Evolutionary conservation across 2,113 vertebrate species (phyloP), one percentile per base, ranked within the genome.

Genomic region (Propithecus coquereli): DNA sequence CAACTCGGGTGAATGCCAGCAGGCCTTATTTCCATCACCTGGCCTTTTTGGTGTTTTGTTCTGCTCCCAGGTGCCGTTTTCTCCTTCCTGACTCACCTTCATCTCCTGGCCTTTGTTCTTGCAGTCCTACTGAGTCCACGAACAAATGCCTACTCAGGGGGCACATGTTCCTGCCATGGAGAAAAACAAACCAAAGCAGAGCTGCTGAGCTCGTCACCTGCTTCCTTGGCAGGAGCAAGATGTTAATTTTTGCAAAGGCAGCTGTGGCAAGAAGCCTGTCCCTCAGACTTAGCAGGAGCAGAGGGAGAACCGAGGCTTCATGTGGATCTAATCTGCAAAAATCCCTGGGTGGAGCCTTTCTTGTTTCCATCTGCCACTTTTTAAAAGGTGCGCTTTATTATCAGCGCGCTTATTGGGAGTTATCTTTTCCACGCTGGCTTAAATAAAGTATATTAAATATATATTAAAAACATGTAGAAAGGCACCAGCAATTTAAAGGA

Each of bases 181-280:
- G 52, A 74, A 89, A 93, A 95, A 54, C 40, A 94, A 89, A 91
- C n/a, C 80, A 47, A 87, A 90, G 86, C 50, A 93, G 63, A 93
- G 85, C 74, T 65, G 87, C 70, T 66, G 73, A 81, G 87, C 45
- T 52, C 45, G 65, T 94, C 96, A 92, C 92, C 94, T 97, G 83
- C 84, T 70, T 97, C 88, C 94, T 73, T 91, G 94, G 94, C 90
- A 96, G 77, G 40, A 92, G 45, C 66, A 50, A 54, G 94, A 92
- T 52, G 54, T 77, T 95, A 47, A 94, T 94, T 95, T 96, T 90
- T 90, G 92, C 96, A 94, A 96, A 93, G 87, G 90, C 90, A 79
- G 90, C 89, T 97, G 91, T 52, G 18, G 50, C 43, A 54, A 96
- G 93, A 87, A 86, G 86, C 14, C 30, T 73, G 59, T 34, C 61